Conservation (phyloP, 2,797 vertebrate genomes). For the Benthosema pterotum region DNA sequence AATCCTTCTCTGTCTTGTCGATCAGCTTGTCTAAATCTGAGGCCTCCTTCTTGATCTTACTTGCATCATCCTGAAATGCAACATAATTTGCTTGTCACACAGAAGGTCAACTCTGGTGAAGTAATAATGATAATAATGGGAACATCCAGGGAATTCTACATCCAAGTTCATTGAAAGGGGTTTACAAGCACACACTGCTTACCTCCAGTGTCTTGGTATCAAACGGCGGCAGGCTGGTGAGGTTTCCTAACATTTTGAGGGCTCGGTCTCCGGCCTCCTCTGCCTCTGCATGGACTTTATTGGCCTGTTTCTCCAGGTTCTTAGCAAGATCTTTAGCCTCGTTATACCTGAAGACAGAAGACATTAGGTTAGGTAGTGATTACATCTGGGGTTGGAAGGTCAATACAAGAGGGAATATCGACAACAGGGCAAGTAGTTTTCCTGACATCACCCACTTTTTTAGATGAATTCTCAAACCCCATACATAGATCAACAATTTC, state of each 20-base stretch:
- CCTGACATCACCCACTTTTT: no score
- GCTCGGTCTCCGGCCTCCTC: slow-evolving; percentile 89
- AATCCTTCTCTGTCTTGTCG: slow-evolving; percentile 91
- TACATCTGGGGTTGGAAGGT: neutral
- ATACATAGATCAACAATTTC: no score
- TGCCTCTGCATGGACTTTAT: slow-evolving; percentile 87
- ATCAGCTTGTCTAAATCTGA: slow-evolving; percentile 90
- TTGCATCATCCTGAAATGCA: slow-evolving; percentile 85
- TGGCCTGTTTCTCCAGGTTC: slow-evolving; percentile 92
- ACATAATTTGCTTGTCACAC: neutral
- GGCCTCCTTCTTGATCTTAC: slow-evolving; percentile 92
- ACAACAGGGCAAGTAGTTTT: no score
- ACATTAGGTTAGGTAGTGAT: neutral
- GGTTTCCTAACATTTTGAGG: slow-evolving; percentile 91
- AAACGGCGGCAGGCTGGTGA: slow-evolving; percentile 86
- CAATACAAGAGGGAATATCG: no score
- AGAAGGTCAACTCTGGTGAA: no score
- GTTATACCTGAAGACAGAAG: slow-evolving; percentile 83
- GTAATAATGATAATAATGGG: no score
- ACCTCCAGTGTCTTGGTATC: slow-evolving; percentile 90
- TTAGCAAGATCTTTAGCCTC: slow-evolving; percentile 91
- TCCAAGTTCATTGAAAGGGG: no score
- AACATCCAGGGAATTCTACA: no score
- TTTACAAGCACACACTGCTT: neutral
- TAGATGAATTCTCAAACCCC: no score